Evolutionary conservation across 2,888 invertebrate species (phyloP).

Genomic region (Muschampia plurimacula): DNA sequence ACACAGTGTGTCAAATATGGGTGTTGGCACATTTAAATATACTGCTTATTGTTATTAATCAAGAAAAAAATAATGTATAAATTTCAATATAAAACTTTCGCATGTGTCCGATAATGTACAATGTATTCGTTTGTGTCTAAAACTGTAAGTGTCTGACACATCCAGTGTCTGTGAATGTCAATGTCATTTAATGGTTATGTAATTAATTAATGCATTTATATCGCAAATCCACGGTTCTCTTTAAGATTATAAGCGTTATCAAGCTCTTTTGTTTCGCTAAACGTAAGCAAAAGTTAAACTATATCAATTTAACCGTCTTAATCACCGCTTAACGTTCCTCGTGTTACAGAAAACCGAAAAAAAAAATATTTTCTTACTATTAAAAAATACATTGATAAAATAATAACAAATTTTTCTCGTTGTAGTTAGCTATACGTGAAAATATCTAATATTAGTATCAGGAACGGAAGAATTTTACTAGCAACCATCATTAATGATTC

Average conservation of each 20-base stretch:
- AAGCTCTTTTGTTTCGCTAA: constrained; percentile 49
- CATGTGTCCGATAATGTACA: neutral
- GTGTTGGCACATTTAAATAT: neutral
- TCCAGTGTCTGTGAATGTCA: constrained; percentile 36
- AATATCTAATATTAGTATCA: constrained; percentile 12
- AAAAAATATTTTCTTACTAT: constrained; percentile 50
- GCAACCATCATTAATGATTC: constrained; percentile 14
- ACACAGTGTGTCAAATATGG: neutral
- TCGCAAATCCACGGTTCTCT: constrained; percentile 65
- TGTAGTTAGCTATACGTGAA: constrained; percentile 28
- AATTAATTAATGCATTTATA: constrained; percentile 77
- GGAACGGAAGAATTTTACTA: constrained; percentile 23
- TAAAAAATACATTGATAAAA: constrained; percentile 39
- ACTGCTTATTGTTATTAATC: neutral
- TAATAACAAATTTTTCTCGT: constrained; percentile 27
- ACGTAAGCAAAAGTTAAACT: constrained; percentile 45
- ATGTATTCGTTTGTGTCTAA: neutral
- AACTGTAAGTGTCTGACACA: constrained; percentile 11
- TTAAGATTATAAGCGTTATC: constrained; percentile 46
- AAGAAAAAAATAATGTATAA: neutral
- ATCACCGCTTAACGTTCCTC: constrained; percentile 53
- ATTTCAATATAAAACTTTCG: neutral
- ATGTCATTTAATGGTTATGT: constrained; percentile 52
- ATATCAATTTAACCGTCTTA: constrained; percentile 39
- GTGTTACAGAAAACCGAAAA: constrained; percentile 45